Evolutionary conservation across 2,888 invertebrate genomes (phyloP).

Genomic region (Macropis europaea): DNA sequence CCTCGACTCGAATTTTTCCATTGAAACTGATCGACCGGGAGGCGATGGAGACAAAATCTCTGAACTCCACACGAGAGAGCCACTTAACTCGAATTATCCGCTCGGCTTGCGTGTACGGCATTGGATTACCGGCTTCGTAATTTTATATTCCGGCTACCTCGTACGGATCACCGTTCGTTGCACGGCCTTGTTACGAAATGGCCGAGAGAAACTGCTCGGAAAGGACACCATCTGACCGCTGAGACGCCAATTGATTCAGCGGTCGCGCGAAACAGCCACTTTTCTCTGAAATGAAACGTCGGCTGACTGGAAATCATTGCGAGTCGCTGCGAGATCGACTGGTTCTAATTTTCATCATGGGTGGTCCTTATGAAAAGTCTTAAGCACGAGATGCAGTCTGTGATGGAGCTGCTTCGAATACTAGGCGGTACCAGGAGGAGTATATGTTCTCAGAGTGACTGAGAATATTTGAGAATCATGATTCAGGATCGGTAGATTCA

Average conservation of each 20-base stretch:
- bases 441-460: too few species aligned
- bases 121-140: constrained; percentile 68
- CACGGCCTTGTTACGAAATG: constrained; percentile 29
- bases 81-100: constrained; percentile 69
- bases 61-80: constrained; percentile 23
- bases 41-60: constrained; percentile 40
- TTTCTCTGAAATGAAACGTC: background rate
- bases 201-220: background rate
- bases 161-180: constrained; percentile 11
- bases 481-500: too few species aligned
- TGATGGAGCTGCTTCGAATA: too few species aligned
- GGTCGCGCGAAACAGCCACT: background rate
- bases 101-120: constrained; percentile 65
- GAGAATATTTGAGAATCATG: too few species aligned
- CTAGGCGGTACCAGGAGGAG: too few species aligned
- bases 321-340: too few species aligned
- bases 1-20: constrained; percentile 19
- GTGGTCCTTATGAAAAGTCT: too few species aligned
- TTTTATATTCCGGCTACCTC: constrained; percentile 65
- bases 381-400: too few species aligned
- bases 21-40: constrained; percentile 7
- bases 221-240: background rate
- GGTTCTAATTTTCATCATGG: too few species aligned
- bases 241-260: background rate
- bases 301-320: too few species aligned